Base-by-base conservation (phyloP, 2,113 vertebrate genomes). In the Cephalopterus ornatus region DNA sequence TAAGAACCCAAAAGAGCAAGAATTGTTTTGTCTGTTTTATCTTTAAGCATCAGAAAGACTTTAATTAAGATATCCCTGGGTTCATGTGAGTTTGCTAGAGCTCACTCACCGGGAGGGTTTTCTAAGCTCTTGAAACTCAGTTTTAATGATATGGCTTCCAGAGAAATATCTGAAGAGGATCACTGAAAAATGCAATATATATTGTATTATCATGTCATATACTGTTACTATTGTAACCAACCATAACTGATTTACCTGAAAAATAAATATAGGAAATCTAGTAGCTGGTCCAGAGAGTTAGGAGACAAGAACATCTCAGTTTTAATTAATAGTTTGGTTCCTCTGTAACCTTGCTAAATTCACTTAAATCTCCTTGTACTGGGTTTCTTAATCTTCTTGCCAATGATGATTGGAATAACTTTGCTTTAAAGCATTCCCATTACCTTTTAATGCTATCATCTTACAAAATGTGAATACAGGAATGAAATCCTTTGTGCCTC, bases 131-230 rank as follows among this genome's bases (percentile, higher is more conserved):
- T 91, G 92, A 94, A 96, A 94, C 87, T 92, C 71, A 80, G 96
- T 98, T 97, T 97, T 97, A 97, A 97, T 95, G 95, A 96, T 93
- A 93, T 87, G 79, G 76, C 92, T 98, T 97, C 94, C 92, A 91
- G 88, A 95, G 88, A 91, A 88, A 96, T 63, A 79, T 78, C 88
- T 93, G 88, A 97, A 83, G 62, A 93, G 56, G 93, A 78, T 58
- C 46, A 66, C 59, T 95, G 68, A 95, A 97, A 95, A 97, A 97
- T 78, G 61, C 56, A 97, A 85, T 61, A 66, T 82, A 76, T 78
- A 62, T 49, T 55, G 28, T 56, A 67, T 93, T 89, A 88, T 75
- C 13, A 3, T 82, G 65, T 41, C 21, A 28, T 52, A 20, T 90
- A 93, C 91, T 83, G 62, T 94, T 95, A 74, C 67, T 68, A 17